Evolutionary conservation across 2,888 invertebrate species (phyloP), one percentile per base, ranked within the genome.

Genomic region (Linnaemya tessellans): DNA sequence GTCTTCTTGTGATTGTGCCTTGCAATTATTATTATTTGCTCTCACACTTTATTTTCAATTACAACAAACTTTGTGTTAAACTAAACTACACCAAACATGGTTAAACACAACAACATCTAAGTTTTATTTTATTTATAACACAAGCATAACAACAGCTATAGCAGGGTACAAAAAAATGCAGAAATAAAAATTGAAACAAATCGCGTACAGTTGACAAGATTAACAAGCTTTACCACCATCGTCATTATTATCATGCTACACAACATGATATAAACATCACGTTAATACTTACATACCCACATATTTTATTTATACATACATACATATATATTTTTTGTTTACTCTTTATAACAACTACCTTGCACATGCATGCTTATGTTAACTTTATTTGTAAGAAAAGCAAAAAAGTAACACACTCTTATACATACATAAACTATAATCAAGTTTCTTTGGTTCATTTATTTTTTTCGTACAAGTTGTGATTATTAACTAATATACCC

Each of bases 151-250:
- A 77, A 13, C 20, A 70, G 65, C 11, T 11, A 67, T n/a, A 38
- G 18, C 20, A 18, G 49, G 49, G 51, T 2, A 30, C 7, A 41
- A 22, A 75, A 62, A 71, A 65, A n/a, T n/a, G n/a, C n/a, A n/a
- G n/a, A n/a, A n/a, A n/a, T n/a, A n/a, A 83, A 78, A 46, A 54
- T 56, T 67, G 49, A 80, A 82, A 81, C 83, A 86, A 87, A 86
- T 86, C 86, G 87, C 86, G 90, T 90, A 90, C 90, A 90, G 90
- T 91, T 90, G 90, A 89, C 90, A 90, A 90, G 91, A 90, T 90
- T 89, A 90, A 90, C 90, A 90, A 87, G 87, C 88, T 86, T 85
- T 80, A 83, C 78, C 78, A 73, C 71, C 71, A 73, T 83, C 71
- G 58, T 78, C 64, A 73, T 73, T 65, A 77, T 71, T 41, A 78